These are phyloP conservation scores for Anastrepha ludens DNA, from an alignment of 1,140 invertebrate species.

Conservation along the genomic window DNA sequence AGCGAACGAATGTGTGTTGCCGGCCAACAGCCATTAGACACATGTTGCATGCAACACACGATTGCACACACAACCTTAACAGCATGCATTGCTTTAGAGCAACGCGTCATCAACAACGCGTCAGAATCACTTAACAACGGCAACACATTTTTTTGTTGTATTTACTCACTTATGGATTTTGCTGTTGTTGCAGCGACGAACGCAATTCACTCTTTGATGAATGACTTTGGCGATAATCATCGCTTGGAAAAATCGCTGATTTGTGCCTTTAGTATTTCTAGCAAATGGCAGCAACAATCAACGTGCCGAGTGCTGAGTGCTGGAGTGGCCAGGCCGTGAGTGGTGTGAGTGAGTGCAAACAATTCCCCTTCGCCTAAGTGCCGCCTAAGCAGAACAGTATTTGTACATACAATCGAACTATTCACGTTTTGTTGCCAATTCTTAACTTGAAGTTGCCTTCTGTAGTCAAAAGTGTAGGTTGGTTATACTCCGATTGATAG, in stretches of 20 bases:
- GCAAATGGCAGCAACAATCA: background rate
- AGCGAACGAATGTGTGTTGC: background rate
- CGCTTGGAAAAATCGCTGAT: constrained; percentile 18
- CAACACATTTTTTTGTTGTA: background rate
- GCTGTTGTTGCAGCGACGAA: background rate
- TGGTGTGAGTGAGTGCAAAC: too few relatives aligned
- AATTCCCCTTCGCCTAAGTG: too few relatives aligned
- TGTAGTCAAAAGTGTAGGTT: too few relatives aligned
- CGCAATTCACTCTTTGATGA: constrained; percentile 43
- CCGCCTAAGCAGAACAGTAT: too few relatives aligned
- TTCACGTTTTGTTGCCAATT: too few relatives aligned
- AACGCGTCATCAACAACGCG: background rate
- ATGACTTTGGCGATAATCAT: constrained; percentile 39
- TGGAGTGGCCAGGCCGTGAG: background rate
- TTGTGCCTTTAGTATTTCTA: constrained; percentile 15
- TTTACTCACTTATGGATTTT: background rate
- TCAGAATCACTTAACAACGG: constrained; percentile 26
- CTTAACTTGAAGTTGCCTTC: too few relatives aligned
- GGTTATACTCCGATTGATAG: too few relatives aligned
- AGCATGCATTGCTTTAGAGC: background rate
- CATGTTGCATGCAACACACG: background rate
- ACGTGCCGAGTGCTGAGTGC: background rate
- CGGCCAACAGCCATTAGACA: background rate
- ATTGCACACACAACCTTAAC: background rate
- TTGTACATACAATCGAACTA: too few relatives aligned